These are phyloP conservation scores for Diglossa cyanea DNA, from an alignment of 2,797 vertebrate species.

Conservation along the genomic window DNA sequence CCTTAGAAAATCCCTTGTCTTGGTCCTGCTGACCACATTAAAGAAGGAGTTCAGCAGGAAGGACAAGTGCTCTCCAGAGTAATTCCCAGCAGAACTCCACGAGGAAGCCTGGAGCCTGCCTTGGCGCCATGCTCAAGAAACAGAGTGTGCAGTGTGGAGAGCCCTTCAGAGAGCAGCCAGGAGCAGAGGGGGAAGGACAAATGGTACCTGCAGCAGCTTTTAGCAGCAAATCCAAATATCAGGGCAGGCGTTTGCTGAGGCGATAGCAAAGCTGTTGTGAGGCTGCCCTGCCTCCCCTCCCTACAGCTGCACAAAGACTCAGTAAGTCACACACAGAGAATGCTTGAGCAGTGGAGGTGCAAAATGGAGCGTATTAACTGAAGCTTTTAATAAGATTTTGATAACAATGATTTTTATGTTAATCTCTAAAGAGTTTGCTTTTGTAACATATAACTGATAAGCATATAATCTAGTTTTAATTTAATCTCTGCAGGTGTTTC, in stretches of 20 bases:
- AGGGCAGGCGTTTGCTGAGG: not conserved
- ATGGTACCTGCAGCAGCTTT: not conserved
- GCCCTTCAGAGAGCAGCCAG: not conserved
- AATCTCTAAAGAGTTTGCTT: conserved; percentile 58
- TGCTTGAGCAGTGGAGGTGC: not conserved
- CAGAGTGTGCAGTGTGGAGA: not conserved
- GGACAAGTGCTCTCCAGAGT: not conserved
- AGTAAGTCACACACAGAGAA: not conserved
- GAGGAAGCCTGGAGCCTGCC: not conserved
- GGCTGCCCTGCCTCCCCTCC: not conserved
- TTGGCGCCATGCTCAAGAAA: not conserved
- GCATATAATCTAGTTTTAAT: conserved; percentile 66
- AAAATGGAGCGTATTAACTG: not conserved
- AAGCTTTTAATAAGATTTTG: conserved; percentile 65
- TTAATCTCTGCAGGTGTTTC: conserved; percentile 66
- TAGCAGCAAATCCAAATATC: not conserved
- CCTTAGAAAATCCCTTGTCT: not conserved
- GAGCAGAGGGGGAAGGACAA: not conserved
- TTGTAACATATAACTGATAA: conserved; percentile 54
- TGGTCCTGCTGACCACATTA: not conserved
- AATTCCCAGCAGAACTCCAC: not conserved
- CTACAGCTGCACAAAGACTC: not conserved
- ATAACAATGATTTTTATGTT: conserved; percentile 39
- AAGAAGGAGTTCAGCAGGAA: not conserved
- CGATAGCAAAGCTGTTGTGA: not conserved